Conservation (phyloP, 2,888 invertebrate species). For the Oithona nana region DNA sequence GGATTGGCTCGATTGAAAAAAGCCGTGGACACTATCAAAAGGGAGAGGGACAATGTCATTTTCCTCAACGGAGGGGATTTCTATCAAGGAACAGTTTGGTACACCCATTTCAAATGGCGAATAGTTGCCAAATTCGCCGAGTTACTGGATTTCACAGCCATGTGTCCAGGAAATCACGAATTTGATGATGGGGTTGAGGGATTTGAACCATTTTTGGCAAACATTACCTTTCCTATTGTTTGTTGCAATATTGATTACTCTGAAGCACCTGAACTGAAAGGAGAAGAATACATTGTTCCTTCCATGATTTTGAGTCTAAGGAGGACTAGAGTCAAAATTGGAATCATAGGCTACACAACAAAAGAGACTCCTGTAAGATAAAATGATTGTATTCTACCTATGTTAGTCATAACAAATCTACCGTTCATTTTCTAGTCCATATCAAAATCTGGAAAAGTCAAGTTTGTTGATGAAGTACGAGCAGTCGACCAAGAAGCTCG, state of each 20-base stretch:
- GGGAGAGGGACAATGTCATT: constrained; percentile 39
- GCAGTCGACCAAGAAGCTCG: constrained; percentile 46
- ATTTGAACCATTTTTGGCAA: constrained; percentile 46
- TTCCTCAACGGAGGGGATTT: constrained; percentile 83
- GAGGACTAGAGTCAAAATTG: constrained; percentile 46
- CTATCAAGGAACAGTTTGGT: constrained; percentile 75
- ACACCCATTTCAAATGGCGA: constrained; percentile 56
- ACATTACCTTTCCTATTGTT: constrained; percentile 43
- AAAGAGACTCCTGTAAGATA: constrained; percentile 41
- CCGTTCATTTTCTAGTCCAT: constrained; percentile 40
- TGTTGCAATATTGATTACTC: constrained; percentile 53
- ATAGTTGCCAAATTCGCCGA: constrained; percentile 61
- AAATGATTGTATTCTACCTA: too few relatives aligned
- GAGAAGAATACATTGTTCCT: constrained; percentile 32
- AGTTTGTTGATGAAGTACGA: constrained; percentile 47
- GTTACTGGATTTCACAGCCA: constrained; percentile 56
- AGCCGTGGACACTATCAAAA: constrained; percentile 16
- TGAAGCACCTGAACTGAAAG: constrained; percentile 42
- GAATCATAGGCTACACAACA: constrained; percentile 55
- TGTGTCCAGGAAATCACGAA: constrained; percentile 68
- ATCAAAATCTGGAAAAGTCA: constrained; percentile 42
- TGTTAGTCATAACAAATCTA: too few relatives aligned
- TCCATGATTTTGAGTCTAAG: constrained; percentile 38
- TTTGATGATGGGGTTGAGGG: constrained; percentile 57
- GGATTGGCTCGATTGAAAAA: constrained; percentile 43